These are phyloP conservation scores for Hipparchia semele DNA, from an alignment of 2,888 invertebrate genomes.

Conservation along the genomic window DNA sequence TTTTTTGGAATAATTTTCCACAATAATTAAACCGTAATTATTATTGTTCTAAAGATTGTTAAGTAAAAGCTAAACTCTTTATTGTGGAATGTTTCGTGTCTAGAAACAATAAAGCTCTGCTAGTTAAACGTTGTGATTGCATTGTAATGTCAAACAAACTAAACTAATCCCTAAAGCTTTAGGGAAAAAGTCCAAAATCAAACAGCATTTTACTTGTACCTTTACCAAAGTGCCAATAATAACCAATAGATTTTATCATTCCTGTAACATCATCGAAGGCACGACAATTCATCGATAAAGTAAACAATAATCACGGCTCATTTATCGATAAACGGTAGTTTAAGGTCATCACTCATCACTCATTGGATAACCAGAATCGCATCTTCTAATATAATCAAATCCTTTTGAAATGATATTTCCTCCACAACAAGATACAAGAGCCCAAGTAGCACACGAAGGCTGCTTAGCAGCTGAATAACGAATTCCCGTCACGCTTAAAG, in stretches of 20 bases:
- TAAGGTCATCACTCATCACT: background rate
- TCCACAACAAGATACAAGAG: background rate
- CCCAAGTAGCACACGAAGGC: no score
- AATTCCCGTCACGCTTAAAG: no score
- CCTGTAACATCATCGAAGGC: constrained; percentile 15
- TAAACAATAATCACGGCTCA: constrained; percentile 31
- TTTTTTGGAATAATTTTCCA: background rate
- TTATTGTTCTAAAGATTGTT: constrained; percentile 5
- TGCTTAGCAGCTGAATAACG: no score
- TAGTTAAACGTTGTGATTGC: constrained; percentile 14
- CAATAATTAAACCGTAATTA: constrained; percentile 4
- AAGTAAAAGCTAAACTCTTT: constrained; percentile 15
- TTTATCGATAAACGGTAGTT: constrained; percentile 25
- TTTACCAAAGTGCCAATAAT: constrained; percentile 21
- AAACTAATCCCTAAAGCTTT: background rate
- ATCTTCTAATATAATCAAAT: background rate
- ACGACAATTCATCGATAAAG: constrained; percentile 13
- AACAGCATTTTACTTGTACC: background rate
- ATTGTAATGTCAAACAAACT: constrained; percentile 2
- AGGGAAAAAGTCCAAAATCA: constrained; percentile 1
- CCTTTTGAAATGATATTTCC: background rate
- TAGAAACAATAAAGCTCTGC: constrained; percentile 21
- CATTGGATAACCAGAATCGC: background rate
- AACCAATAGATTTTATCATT: constrained; percentile 21
- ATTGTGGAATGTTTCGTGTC: constrained; percentile 21